A percentile compares a stretch with the other conserved stretches of the same genome.
Evolutionary conservation across 2,797 vertebrate genomes (phyloP).

Genomic region (Pseudochromis fuscus): DNA sequence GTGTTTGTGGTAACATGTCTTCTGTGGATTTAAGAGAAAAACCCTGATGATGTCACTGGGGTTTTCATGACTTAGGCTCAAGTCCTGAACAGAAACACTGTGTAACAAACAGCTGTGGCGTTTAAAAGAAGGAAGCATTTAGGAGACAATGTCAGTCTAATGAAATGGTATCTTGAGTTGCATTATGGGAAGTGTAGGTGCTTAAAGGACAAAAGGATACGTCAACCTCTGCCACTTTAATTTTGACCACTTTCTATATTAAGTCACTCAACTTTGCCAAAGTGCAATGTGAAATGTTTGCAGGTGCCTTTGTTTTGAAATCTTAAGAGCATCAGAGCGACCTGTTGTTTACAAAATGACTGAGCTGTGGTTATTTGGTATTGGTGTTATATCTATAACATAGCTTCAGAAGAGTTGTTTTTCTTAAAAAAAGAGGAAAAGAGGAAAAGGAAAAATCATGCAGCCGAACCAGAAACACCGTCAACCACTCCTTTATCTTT

Average conservation of each 20-base stretch:
- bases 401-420: too few relatives aligned
- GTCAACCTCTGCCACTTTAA: not conserved
- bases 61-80: not conserved
- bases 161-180: not conserved
- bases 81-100: not conserved
- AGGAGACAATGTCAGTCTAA: not conserved
- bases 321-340: too few relatives aligned
- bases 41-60: too few relatives aligned
- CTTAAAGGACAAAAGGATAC: constrained; percentile 6
- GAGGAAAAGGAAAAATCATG: not conserved
- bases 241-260: not conserved
- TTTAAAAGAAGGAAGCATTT: constrained; percentile 9
- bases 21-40: not conserved
- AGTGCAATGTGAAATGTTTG: constrained; percentile 2
- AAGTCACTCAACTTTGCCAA: constrained; percentile 2
- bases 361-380: too few relatives aligned
- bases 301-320: constrained; percentile 1
- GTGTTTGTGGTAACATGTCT: not conserved
- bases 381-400: too few relatives aligned
- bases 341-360: too few relatives aligned
- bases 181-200: constrained; percentile 4
- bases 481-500: not conserved
- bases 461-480: not conserved
- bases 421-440: too few relatives aligned
- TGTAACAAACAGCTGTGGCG: not conserved